Conservation (phyloP, 2,113 vertebrate species). For the Geococcyx californianus region DNA sequence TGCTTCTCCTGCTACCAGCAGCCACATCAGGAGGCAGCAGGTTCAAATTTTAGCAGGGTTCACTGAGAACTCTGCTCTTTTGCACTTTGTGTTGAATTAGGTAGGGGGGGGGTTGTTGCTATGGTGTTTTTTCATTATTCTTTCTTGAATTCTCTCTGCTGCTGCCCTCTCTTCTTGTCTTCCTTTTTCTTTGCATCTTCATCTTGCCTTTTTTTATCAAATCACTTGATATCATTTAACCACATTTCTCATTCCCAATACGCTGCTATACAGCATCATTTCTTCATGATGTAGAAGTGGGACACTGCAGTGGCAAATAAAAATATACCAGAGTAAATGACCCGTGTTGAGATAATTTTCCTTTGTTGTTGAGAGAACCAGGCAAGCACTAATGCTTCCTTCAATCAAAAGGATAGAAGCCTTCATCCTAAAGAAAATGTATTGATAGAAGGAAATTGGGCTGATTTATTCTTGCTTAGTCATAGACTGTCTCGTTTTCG, state of each 20-base stretch:
- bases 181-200: background rate
- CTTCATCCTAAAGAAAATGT: background rate
- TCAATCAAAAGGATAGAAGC: background rate
- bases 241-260: background rate
- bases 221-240: background rate
- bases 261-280: background rate
- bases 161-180: background rate
- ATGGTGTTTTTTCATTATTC: background rate
- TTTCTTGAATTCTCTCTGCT: background rate
- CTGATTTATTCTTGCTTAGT: slow-evolving; percentile 34
- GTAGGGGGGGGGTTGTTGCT: background rate
- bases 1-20: background rate
- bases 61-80: background rate
- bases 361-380: background rate
- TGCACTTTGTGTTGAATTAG: background rate
- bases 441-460: background rate
- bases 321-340: background rate
- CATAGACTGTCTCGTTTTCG: background rate
- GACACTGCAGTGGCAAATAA: background rate
- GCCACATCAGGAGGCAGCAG: background rate
- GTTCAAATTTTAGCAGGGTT: background rate
- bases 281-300: background rate
- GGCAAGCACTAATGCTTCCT: background rate
- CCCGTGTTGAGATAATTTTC: background rate
- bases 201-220: background rate